Conservation (phyloP, 2,888 invertebrate species). For the Tetheella fluctuosa region DNA sequence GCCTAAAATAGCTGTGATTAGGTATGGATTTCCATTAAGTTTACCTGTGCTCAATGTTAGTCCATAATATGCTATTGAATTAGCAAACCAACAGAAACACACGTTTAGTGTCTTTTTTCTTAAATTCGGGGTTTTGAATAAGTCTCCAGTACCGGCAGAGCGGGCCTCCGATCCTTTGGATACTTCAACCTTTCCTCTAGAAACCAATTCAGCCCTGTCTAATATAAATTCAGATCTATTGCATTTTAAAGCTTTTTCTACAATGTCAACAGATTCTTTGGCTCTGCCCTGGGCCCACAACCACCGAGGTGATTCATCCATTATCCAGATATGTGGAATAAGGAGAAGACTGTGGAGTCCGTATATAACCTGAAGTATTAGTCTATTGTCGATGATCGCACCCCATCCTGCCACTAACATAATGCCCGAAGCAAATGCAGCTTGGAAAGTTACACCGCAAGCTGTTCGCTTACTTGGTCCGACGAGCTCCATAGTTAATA, state of each 20-base stretch:
- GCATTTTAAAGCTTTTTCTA: constrained; percentile 89
- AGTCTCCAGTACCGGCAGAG: constrained; percentile 86
- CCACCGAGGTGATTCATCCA: constrained; percentile 96
- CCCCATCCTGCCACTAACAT: constrained; percentile 94
- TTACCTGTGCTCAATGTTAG: constrained; percentile 91
- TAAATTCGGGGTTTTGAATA: constrained; percentile 92
- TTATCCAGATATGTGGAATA: constrained; percentile 92
- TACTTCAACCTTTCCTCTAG: constrained; percentile 82
- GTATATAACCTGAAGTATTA: constrained; percentile 90
- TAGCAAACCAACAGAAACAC: constrained; percentile 94
- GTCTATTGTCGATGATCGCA: constrained; percentile 88
- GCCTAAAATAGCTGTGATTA: constrained; percentile 90
- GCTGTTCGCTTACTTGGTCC: constrained; percentile 91
- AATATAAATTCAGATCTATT: constrained; percentile 86
- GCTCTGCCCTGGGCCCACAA: constrained; percentile 92
- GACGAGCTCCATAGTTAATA: constrained; percentile 92
- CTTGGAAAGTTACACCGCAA: constrained; percentile 92
- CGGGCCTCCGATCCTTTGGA: constrained; percentile 63
- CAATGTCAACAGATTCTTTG: constrained; percentile 89
- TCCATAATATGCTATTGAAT: constrained; percentile 93
- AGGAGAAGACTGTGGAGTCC: constrained; percentile 90
- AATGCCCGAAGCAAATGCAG: constrained; percentile 90
- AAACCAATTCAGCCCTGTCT: constrained; percentile 87
- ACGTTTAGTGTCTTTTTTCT: constrained; percentile 91
- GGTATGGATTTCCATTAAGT: constrained; percentile 91